A percentile compares a stretch with the other conserved stretches of the same genome.
phyloP scores from a whole-genome alignment of 2,888 invertebrate genomes.

The Linnaemya vulpina region DNA sequence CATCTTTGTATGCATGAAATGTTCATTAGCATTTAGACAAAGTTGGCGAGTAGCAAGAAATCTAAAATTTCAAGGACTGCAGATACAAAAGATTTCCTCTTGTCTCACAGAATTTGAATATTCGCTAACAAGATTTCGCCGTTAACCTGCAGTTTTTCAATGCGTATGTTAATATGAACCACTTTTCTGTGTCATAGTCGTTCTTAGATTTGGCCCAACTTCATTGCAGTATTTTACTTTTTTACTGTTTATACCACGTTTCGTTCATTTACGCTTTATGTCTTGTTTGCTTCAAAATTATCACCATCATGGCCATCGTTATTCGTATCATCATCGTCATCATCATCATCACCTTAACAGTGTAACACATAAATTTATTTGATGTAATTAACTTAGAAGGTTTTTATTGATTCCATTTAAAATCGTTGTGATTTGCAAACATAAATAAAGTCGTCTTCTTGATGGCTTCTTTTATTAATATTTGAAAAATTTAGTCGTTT shows the following conservation, averaged over 20 bases:
- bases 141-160: neutral
- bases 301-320: neutral
- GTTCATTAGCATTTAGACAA: too few relatives aligned
- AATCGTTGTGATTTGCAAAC: conserved; percentile 13
- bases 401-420: conserved; percentile 18
- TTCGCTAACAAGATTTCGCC: too few relatives aligned
- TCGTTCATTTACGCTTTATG: neutral
- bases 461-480: neutral
- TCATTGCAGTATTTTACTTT: neutral
- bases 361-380: neutral
- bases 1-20: too few relatives aligned
- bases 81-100: neutral
- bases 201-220: neutral
- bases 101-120: too few relatives aligned
- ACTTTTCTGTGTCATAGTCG: neutral
- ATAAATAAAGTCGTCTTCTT: neutral
- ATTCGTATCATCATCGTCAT: neutral
- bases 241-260: neutral
- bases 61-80: neutral
- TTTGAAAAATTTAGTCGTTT: neutral
- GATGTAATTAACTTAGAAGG: conserved; percentile 3
- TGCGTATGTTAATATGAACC: neutral
- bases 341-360: neutral
- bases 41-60: too few relatives aligned
- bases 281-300: neutral